Conservation (phyloP, 2,113 vertebrate genomes). For the Nothoprocta perdicaria region DNA sequence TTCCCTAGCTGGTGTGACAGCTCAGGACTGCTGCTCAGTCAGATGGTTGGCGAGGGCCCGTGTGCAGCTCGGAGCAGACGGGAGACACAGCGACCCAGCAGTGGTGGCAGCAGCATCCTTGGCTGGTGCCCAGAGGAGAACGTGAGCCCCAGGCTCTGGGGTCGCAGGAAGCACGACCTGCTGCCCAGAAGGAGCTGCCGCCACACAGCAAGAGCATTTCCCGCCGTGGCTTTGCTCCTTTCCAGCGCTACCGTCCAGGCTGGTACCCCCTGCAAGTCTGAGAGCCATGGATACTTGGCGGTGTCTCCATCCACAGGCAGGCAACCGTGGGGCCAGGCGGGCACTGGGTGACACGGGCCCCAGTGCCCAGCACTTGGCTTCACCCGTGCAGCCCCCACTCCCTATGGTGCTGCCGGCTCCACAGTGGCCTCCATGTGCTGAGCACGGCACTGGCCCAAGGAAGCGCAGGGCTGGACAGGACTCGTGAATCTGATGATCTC, state of each 20-base stretch:
- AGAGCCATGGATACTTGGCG: not conserved
- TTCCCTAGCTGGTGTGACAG: conserved; percentile 23
- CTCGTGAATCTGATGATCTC: not conserved
- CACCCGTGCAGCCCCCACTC: too few relatives aligned
- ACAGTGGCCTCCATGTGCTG: not conserved
- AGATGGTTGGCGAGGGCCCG: not conserved
- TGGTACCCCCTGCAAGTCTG: not conserved
- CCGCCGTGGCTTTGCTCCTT: not conserved
- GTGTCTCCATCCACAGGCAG: not conserved
- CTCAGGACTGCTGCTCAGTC: conserved; percentile 31
- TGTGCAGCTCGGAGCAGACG: accelerated
- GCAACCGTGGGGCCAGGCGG: too few relatives aligned
- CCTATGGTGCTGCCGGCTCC: not conserved
- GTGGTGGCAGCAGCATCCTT: not conserved
- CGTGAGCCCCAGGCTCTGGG: not conserved
- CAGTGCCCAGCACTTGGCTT: too few relatives aligned
- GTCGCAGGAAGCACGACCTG: not conserved
- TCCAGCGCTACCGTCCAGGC: not conserved
- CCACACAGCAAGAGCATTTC: not conserved
- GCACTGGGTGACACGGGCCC: too few relatives aligned
- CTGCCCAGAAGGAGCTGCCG: not conserved
- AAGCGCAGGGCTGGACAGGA: not conserved
- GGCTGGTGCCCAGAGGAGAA: not conserved
- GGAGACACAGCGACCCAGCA: not conserved
- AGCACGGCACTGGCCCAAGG: not conserved